Base-by-base conservation (phyloP, 1,140 invertebrate species). In the Eupristina koningsbergeri region DNA sequence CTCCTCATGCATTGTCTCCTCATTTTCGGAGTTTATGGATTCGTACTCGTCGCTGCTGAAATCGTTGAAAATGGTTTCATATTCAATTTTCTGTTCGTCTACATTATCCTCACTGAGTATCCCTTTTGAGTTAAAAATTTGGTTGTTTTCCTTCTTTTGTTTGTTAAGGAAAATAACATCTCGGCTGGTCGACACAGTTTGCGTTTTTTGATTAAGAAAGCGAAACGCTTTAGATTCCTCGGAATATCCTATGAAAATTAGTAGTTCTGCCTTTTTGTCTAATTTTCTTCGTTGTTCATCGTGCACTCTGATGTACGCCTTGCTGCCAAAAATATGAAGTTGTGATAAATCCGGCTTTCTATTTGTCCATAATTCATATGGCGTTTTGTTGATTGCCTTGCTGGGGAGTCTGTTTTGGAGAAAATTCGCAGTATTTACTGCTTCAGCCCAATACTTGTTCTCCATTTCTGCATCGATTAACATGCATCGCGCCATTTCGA, bases 161-260 rank as follows among this genome's bases (percentile, higher is more conserved):
- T 75, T 75, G 13, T 75, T 45, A 29, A 75, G 11, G 31, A 75
- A 75, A 75, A 47, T 29, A 1, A 29, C 73, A n/a, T 75, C 73
- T 22, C 73, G 73, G n/a, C 73, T 75, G 1, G 50, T 17, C 50
- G 47, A 50, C 3, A 75, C 17, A 11, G 11, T 26, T 26, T 75
- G 5, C 29, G 73, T 75, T 5, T n/a, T 3, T 47, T n/a, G 17
- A 29, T 75, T n/a, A n/a, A n/a, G 26, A 39, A 73, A 73, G 2
- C 69, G 34, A 39, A 41, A 73, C 1, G 69, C 36, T 39, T 73
- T 73, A 22, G 69, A 41, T 39, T 73, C n/a, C n/a, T n/a, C n/a
- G n/a, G n/a, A n/a, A n/a, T n/a, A n/a, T n/a, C n/a, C n/a, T n/a
- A n/a, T n/a, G 5, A 41, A 41, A 34, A 5, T 34, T 41, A 39